A percentile compares a stretch with the other conserved stretches of the same genome.
Conservation (phyloP, 37 sponge, comb jelly and placozoan species). For the Halichondria panicea region DNA sequence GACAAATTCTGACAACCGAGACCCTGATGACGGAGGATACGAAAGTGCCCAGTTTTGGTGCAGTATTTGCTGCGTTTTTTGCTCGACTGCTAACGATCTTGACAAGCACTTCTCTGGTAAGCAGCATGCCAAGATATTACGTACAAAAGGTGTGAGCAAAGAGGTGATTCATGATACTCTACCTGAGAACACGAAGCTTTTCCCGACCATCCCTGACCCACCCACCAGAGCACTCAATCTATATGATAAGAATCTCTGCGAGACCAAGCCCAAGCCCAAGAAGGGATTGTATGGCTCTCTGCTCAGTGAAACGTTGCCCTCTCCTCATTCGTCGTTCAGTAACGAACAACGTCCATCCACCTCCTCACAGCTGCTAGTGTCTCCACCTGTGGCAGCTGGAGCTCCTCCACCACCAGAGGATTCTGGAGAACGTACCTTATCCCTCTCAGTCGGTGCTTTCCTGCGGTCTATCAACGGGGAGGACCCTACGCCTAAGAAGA, state of each 20-base stretch:
- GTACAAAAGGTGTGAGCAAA: neutral
- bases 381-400: no score
- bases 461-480: no score
- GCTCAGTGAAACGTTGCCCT: no score
- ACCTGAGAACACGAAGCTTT: neutral
- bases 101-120: conserved; percentile 20
- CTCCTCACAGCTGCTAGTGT: no score
- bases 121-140: conserved; percentile 11
- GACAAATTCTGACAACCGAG: neutral
- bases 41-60: conserved; percentile 16
- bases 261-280: no score
- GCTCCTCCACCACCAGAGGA: no score
- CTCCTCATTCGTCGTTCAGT: no score
- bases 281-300: no score
- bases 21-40: neutral
- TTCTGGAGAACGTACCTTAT: no score
- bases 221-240: conserved; percentile 42
- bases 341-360: no score
- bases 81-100: conserved; percentile 1
- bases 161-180: neutral
- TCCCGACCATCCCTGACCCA: neutral
- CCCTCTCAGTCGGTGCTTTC: no score
- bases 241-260: conserved; percentile 32
- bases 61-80: conserved; percentile 16
- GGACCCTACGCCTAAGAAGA: no score